Conservation (phyloP, 2,113 vertebrate species). For the Melanerpes formicivorus region DNA sequence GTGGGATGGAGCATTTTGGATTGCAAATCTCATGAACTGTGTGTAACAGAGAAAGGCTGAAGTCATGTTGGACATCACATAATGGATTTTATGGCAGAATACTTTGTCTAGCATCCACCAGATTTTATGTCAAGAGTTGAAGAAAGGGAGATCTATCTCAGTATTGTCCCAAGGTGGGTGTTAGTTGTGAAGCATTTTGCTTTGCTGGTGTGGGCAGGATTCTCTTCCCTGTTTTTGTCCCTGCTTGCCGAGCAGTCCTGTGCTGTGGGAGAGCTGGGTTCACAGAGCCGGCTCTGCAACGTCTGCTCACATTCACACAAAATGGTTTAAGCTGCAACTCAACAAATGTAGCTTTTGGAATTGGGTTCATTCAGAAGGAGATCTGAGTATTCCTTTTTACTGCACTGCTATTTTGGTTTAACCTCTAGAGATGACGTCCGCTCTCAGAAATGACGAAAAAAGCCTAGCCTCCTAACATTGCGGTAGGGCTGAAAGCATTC, state of each 20-base stretch:
- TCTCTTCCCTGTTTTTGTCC: neutral
- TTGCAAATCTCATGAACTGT: neutral
- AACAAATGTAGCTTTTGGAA: neutral
- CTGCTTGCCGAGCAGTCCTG: neutral
- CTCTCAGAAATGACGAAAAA: neutral
- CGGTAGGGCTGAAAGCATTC: neutral
- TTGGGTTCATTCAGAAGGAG: neutral
- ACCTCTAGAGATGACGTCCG: constrained; percentile 15
- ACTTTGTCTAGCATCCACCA: neutral
- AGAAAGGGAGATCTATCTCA: neutral
- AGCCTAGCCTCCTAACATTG: neutral
- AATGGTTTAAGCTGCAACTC: neutral
- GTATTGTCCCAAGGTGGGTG: neutral
- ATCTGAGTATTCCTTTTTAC: neutral
- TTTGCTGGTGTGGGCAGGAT: neutral
- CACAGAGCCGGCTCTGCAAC: neutral
- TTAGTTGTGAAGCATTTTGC: neutral
- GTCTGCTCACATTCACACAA: neutral
- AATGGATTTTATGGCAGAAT: neutral
- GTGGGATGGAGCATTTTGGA: constrained; percentile 36
- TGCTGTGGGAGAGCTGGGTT: neutral
- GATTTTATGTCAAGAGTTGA: neutral
- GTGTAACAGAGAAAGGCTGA: neutral
- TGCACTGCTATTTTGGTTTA: constrained; percentile 28
- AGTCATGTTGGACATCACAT: neutral